These are phyloP conservation scores for Cetonia aurata DNA, from an alignment of 2,888 invertebrate genomes.

Conservation along the genomic window DNA sequence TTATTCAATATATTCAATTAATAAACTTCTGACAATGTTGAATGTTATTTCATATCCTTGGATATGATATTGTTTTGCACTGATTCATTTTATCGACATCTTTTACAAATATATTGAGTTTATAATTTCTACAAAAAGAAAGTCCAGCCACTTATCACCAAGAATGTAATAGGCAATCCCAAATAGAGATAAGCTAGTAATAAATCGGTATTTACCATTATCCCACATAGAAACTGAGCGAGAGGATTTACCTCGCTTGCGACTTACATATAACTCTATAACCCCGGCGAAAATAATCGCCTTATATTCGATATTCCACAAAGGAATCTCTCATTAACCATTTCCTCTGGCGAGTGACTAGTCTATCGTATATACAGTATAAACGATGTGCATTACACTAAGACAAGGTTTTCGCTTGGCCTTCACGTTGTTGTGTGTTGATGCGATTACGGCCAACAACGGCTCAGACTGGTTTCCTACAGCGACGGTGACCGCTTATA, in stretches of 20 bases:
- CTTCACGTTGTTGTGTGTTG: neutral
- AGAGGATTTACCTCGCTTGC: neutral
- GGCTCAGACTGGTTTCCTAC: slow-evolving; percentile 21
- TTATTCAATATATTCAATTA: too few species aligned
- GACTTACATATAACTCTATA: neutral
- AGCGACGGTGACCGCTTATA: slow-evolving; percentile 32
- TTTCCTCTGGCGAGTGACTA: neutral
- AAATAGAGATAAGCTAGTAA: slow-evolving; percentile 12
- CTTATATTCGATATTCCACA: neutral
- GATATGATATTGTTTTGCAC: too few species aligned
- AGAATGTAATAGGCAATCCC: too few species aligned
- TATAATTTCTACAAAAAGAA: too few species aligned
- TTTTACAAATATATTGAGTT: too few species aligned
- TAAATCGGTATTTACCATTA: slow-evolving; percentile 31
- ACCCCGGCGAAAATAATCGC: neutral
- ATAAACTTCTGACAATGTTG: too few species aligned
- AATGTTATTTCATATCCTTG: too few species aligned
- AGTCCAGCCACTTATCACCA: too few species aligned
- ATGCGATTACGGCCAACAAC: neutral
- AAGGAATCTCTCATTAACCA: too few species aligned
- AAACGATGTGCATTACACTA: neutral
- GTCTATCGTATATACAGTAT: neutral
- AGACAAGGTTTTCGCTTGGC: neutral
- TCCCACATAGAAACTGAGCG: neutral
- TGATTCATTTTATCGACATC: too few species aligned